Conservation (phyloP, 2,888 invertebrate genomes). For the Hipparchia semele region DNA sequence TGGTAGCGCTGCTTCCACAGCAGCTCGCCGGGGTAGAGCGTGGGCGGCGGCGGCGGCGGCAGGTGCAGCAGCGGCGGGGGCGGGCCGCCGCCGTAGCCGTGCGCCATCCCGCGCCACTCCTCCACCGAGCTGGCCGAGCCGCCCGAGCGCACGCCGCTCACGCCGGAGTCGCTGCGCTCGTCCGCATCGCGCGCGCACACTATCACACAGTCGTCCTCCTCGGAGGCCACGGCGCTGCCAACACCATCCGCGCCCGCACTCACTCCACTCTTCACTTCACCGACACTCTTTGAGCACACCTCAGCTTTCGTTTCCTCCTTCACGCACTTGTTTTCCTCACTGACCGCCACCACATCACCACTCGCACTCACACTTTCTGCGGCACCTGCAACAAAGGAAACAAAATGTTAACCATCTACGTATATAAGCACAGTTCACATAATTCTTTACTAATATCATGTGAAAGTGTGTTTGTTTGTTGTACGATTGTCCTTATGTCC, state of each 20-base stretch:
- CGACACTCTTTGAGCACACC: slow-evolving; percentile 65
- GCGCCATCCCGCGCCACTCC: slow-evolving; percentile 89
- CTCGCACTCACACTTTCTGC: slow-evolving; percentile 73
- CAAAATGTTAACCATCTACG: neutral
- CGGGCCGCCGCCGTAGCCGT: slow-evolving; percentile 87
- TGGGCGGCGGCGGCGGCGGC: slow-evolving; percentile 77
- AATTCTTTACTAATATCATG: neutral
- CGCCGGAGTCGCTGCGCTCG: slow-evolving; percentile 86
- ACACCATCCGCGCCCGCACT: slow-evolving; percentile 78
- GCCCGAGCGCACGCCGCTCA: slow-evolving; percentile 89
- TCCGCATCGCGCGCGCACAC: slow-evolving; percentile 84
- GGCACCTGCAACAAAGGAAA: slow-evolving; percentile 69
- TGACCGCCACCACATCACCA: slow-evolving; percentile 71
- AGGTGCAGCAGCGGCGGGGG: slow-evolving; percentile 78
- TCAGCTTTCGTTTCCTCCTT: slow-evolving; percentile 69
- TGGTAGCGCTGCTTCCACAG: slow-evolving; percentile 85
- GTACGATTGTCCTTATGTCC: no score
- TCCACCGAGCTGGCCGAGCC: slow-evolving; percentile 90
- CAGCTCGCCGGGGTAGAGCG: slow-evolving; percentile 81
- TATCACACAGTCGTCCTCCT: slow-evolving; percentile 86
- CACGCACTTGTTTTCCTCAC: slow-evolving; percentile 76
- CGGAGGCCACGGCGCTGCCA: slow-evolving; percentile 82
- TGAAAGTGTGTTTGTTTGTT: no score
- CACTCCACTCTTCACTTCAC: slow-evolving; percentile 79
- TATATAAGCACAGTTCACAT: neutral